Conservation (phyloP, 2,113 vertebrate genomes). For the Mandrillus leucophaeus region DNA sequence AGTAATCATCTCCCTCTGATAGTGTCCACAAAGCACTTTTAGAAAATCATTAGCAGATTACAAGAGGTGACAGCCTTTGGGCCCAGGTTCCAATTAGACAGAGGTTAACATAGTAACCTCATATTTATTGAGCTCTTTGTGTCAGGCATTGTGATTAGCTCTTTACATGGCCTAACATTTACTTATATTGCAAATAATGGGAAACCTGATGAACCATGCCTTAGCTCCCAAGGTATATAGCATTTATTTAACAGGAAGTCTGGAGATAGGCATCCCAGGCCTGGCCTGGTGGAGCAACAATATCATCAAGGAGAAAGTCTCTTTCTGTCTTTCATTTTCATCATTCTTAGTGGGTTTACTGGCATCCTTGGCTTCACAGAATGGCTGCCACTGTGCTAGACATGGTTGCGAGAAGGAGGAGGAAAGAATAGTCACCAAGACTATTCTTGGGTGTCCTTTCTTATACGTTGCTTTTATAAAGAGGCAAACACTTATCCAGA, state of each 20-base stretch:
- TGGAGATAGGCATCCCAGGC: not conserved
- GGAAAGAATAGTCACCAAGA: not conserved
- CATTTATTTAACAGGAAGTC: not conserved
- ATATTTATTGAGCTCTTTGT: not conserved
- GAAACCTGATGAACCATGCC: not conserved
- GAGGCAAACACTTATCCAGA: not conserved
- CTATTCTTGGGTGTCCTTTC: not conserved
- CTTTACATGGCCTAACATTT: not conserved
- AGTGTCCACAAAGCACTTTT: not conserved
- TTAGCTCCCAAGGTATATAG: not conserved
- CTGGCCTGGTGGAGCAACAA: not conserved
- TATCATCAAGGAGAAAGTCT: not conserved
- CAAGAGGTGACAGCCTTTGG: not conserved
- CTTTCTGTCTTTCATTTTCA: not conserved
- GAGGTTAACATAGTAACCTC: not conserved
- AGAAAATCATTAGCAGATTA: conserved; percentile 16
- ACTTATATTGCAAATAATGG: not conserved
- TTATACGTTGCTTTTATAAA: not conserved
- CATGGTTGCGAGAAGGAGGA: not conserved
- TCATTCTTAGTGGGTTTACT: not conserved
- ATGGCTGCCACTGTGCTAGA: not conserved
- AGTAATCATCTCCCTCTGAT: not conserved
- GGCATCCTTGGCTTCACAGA: not conserved
- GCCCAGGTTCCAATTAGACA: not conserved
- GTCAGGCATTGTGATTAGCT: not conserved